A percentile compares a stretch with the other conserved stretches of the same genome.
These are phyloP conservation scores for Myotis findleyi DNA, from an alignment of 2,797 vertebrate genomes.

Conservation along the genomic window DNA sequence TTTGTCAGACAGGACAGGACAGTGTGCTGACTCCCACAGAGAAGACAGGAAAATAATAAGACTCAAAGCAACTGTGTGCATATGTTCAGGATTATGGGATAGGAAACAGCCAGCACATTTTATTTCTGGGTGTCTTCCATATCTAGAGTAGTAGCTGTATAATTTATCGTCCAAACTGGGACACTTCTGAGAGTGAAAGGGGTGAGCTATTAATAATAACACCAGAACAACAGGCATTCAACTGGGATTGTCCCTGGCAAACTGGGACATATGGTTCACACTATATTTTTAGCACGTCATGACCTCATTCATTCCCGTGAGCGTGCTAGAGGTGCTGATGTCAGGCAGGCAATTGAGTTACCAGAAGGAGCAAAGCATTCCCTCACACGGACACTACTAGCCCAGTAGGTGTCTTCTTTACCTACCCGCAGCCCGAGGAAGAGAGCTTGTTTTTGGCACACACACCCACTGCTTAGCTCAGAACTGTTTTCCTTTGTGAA, in stretches of 20 bases:
- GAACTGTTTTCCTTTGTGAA: neutral
- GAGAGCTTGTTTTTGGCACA: neutral
- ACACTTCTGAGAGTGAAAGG: neutral
- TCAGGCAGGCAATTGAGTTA: neutral
- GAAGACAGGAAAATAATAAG: neutral
- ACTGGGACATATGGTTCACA: neutral
- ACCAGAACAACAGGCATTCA: neutral
- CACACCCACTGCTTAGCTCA: neutral
- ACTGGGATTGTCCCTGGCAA: neutral
- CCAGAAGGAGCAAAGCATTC: neutral
- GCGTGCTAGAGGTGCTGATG: neutral
- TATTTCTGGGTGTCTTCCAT: constrained; percentile 21
- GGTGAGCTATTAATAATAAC: neutral
- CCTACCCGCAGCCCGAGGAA: neutral
- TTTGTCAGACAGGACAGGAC: neutral
- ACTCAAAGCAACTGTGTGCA: neutral
- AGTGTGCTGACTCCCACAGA: neutral
- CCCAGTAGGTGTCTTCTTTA: neutral
- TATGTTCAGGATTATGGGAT: constrained; percentile 9
- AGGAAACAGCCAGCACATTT: neutral
- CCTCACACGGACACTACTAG: neutral
- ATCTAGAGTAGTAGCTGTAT: neutral
- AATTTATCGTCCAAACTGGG: neutral
- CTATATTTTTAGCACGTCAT: neutral
- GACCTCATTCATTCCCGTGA: neutral